These are phyloP conservation scores for Anser brachyrhynchus DNA, from an alignment of 2,113 vertebrate genomes.

Conservation along the genomic window DNA sequence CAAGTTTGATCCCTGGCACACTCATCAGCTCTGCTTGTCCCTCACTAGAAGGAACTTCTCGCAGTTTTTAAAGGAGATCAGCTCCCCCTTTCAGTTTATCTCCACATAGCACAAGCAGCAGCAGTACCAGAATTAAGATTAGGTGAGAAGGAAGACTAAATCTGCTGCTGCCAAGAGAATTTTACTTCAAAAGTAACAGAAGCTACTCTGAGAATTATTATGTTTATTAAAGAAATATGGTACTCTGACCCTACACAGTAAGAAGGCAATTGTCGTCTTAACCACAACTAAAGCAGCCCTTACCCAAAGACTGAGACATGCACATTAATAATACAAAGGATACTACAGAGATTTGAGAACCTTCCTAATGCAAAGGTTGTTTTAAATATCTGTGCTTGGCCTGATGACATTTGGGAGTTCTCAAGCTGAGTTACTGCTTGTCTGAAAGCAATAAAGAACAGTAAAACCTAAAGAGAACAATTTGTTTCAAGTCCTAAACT, in stretches of 20 bases:
- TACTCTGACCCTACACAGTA: not conserved
- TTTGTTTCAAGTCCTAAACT: not conserved
- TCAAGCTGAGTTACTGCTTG: not conserved
- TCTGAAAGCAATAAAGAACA: not conserved
- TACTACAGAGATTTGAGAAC: fast-evolving
- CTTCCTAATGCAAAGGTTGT: not conserved
- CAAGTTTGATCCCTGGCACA: not conserved
- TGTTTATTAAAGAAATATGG: not conserved
- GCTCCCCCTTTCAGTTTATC: not conserved
- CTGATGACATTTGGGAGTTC: not conserved
- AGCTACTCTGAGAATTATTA: not conserved
- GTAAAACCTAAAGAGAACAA: not conserved
- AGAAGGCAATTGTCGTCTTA: not conserved
- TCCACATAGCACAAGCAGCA: not conserved
- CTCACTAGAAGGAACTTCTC: not conserved
- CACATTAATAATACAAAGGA: not conserved
- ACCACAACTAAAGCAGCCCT: not conserved
- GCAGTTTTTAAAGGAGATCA: not conserved
- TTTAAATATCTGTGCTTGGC: not conserved
- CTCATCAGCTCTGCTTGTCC: not conserved
- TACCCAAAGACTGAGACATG: not conserved
- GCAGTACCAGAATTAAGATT: not conserved
- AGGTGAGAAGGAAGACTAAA: not conserved
- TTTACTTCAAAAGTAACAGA: not conserved
- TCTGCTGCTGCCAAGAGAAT: not conserved